These are phyloP conservation scores for Nesospiza acunhae DNA, from an alignment of 2,113 vertebrate genomes.

Conservation along the genomic window DNA sequence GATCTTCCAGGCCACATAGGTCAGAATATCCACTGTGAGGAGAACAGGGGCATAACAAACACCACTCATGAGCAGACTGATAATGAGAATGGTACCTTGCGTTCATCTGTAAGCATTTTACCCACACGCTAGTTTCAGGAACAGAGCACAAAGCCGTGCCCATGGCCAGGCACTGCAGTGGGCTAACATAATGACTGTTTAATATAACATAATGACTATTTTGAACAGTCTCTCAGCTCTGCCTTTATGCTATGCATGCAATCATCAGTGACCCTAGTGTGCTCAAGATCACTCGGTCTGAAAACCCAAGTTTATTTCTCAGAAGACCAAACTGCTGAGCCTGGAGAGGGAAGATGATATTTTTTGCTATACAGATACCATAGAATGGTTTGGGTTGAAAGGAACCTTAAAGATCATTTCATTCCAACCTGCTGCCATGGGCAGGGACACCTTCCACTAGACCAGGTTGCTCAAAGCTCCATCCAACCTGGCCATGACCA, in stretches of 20 bases:
- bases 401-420: not conserved
- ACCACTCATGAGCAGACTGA: not conserved
- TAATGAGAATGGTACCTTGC: not conserved
- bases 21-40: slow-evolving; percentile 90
- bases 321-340: not conserved
- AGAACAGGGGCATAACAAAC: not conserved
- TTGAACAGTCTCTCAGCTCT: not conserved
- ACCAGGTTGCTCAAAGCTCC: not conserved
- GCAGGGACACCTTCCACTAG: not conserved
- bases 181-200: not conserved
- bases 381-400: not conserved
- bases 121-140: accelerated
- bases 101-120: not conserved
- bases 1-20: slow-evolving; percentile 98
- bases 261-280: not conserved
- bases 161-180: not conserved
- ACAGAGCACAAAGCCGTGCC: not conserved
- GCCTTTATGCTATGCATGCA: not conserved
- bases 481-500: accelerated
- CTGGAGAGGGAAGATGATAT: not conserved
- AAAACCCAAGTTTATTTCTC: not conserved
- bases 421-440: not conserved
- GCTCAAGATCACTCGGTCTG: not conserved
- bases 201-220: not conserved
- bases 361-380: not conserved